Evolutionary conservation across 92 coral and sea anemone species (phyloP), one percentile per base, ranked within the genome.

Genomic region (Epizoanthus illoricatus): DNA sequence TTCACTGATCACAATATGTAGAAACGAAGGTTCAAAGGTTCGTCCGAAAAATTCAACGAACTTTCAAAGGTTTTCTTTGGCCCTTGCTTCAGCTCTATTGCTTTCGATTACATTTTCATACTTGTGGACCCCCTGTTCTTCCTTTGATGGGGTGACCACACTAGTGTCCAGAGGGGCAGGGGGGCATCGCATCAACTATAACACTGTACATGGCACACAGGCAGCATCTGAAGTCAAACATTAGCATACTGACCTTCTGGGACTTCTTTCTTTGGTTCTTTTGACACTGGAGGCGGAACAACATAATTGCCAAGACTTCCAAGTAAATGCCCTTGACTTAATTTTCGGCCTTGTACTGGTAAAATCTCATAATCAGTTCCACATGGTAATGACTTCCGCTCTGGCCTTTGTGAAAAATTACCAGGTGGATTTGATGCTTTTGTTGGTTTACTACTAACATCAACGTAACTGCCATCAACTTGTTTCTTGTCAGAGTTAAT

Each of bases 161-260:
- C 52, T 10, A 45, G 52, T 45, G 52, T n/a, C n/a, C n/a, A n/a
- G 49, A 45, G 49, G 9, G 49, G 4, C 9, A 45, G 49, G 49
- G 49, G 49, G 3, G 2, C 56, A 11, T 52, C 3, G 56, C 56
- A 52, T 13, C 12, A 52, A 7, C 2, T 52, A 9, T 52, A 3
- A 52, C 56, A 52, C 0, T 9, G 3, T 52, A 7, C 10, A 52
- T 52, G 56, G 15, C 2, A 52, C 10, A 13, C 15, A 68, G 18
- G 17, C 28, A 0, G 15, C 15, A n/a, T 5, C 43, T 28, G 36
- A 8, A 40, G 19, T 41, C 3, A 43, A 18, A 8, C 76, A 40
- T 52, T 70, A 43, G 39, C 39, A 5, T 3, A 54, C 81, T 78
- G 20, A 78, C 82, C 82, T 78, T 78, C 82, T 21, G 71, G 70